These are phyloP conservation scores for Hippocampus kuda DNA, from an alignment of 2,797 vertebrate species.

Conservation along the genomic window DNA sequence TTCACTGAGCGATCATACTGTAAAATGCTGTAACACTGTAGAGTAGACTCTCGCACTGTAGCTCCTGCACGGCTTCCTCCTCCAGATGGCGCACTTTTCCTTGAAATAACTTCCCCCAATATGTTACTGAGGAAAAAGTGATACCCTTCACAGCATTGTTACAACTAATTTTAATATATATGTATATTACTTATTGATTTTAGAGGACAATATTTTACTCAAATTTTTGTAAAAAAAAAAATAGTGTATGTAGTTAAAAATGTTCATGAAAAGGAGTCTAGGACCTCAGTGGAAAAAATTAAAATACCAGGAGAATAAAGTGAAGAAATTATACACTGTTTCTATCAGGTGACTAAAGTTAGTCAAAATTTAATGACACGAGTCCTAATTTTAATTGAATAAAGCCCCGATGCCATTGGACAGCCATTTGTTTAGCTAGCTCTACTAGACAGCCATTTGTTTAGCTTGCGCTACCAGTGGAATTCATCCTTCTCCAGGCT, in stretches of 20 bases:
- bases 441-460: no score
- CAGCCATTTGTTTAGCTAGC: no score
- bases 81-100: conserved; percentile 42
- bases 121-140: conserved; percentile 5
- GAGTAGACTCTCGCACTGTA: conserved; percentile 35
- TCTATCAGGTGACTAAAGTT: no score
- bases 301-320: neutral
- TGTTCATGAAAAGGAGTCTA: neutral
- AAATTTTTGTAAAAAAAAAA: neutral
- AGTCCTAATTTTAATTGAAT: no score
- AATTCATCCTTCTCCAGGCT: no score
- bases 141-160: neutral
- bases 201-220: neutral
- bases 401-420: no score
- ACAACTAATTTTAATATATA: conserved; percentile 14
- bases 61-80: conserved; percentile 32
- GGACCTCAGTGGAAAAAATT: neutral
- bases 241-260: neutral
- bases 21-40: conserved; percentile 34
- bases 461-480: no score
- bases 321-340: neutral
- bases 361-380: no score
- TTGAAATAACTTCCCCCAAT: conserved; percentile 6
- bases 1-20: conserved; percentile 17
- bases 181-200: neutral